A percentile compares a stretch with the other conserved stretches of the same genome.
Evolutionary conservation across 1,140 invertebrate genomes (phyloP).

Genomic region (Drosophila lacteicornis): DNA sequence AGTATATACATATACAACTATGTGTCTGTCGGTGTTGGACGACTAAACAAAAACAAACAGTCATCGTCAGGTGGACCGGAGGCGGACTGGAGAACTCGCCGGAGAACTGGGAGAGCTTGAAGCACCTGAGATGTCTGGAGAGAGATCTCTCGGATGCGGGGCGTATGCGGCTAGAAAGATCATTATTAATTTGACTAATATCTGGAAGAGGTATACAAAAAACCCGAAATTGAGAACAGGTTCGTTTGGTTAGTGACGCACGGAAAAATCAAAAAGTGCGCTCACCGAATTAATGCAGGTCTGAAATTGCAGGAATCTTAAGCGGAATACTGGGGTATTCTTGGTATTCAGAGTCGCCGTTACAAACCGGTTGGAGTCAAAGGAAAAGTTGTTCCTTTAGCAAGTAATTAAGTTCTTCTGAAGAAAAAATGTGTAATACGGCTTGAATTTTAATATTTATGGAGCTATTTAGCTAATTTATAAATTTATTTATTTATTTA

Average conservation of each 20-base stretch:
- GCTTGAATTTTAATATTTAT: neutral
- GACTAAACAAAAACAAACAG: conserved; percentile 60
- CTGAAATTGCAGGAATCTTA: conserved; percentile 13
- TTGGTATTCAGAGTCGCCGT: conserved; percentile 14
- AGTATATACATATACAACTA: conserved; percentile 7
- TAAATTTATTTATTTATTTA: neutral
- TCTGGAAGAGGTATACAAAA: conserved; percentile 34
- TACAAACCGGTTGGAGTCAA: conserved; percentile 11
- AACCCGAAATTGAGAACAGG: conserved; percentile 42
- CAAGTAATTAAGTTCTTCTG: neutral
- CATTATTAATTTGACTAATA: conserved; percentile 53
- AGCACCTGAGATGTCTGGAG: conserved; percentile 14
- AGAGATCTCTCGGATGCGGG: conserved; percentile 9
- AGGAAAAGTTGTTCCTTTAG: conserved; percentile 12
- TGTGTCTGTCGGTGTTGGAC: conserved; percentile 6
- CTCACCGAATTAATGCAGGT: conserved; percentile 20
- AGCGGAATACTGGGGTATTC: conserved; percentile 12
- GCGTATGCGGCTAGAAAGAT: conserved; percentile 14
- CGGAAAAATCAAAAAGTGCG: conserved; percentile 28
- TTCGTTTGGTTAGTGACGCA: conserved; percentile 34
- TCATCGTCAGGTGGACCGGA: conserved; percentile 50
- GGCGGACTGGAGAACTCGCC: conserved; percentile 8
- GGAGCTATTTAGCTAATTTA: neutral
- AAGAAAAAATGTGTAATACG: neutral
- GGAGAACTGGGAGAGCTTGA: conserved; percentile 6